These are phyloP conservation scores for Conops quadrifasciatus DNA, from an alignment of 2,888 invertebrate genomes.

Conservation along the genomic window DNA sequence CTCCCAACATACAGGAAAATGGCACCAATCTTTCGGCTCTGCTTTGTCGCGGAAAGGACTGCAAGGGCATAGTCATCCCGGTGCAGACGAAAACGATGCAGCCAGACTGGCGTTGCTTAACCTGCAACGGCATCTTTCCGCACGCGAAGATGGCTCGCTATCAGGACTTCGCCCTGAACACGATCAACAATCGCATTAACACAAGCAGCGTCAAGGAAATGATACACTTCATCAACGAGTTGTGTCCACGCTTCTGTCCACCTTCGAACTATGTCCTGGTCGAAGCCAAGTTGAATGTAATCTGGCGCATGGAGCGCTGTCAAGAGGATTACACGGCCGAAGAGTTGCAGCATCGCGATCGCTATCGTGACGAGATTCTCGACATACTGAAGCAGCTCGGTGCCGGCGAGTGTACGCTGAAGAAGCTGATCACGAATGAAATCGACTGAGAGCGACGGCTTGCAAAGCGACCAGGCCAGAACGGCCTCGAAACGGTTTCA, in stretches of 20 bases:
- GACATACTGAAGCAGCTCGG: slow-evolving; percentile 59
- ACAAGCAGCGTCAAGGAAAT: slow-evolving; percentile 59
- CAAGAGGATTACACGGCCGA: slow-evolving; percentile 54
- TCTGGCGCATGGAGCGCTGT: slow-evolving; percentile 62
- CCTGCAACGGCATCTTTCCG: slow-evolving; percentile 66
- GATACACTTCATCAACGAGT: slow-evolving; percentile 62
- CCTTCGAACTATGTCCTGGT: slow-evolving; percentile 62
- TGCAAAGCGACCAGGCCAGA: background rate
- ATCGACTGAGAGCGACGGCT: slow-evolving; percentile 44
- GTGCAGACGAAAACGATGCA: slow-evolving; percentile 70
- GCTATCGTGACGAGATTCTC: slow-evolving; percentile 63
- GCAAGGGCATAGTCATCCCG: slow-evolving; percentile 66
- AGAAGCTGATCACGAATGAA: slow-evolving; percentile 60
- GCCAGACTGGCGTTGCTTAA: slow-evolving; percentile 74
- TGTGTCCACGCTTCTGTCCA: slow-evolving; percentile 62
- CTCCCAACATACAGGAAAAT: slow-evolving; percentile 56
- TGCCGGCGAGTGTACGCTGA: slow-evolving; percentile 63
- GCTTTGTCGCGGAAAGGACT: slow-evolving; percentile 66
- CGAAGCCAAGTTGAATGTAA: slow-evolving; percentile 63
- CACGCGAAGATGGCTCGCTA: slow-evolving; percentile 61
- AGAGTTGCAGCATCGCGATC: slow-evolving; percentile 57
- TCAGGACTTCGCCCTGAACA: slow-evolving; percentile 61
- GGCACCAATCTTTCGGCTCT: slow-evolving; percentile 62
- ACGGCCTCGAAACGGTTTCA: background rate
- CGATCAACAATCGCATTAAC: slow-evolving; percentile 62